Conservation (phyloP, 1,140 invertebrate genomes). For the Doryteuthis pealeii region DNA sequence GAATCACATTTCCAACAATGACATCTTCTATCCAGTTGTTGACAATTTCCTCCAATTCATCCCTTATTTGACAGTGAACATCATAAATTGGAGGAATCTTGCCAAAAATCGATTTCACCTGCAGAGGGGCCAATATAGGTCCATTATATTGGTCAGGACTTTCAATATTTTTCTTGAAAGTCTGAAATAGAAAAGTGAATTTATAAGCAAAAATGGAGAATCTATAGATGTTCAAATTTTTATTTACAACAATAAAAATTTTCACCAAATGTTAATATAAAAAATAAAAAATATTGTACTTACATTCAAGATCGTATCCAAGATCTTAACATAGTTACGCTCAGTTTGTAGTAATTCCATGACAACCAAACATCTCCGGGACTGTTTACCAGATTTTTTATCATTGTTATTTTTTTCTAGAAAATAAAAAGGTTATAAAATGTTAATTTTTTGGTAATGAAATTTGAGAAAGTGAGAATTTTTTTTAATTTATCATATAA, state of each 20-base stretch:
- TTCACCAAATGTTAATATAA: not conserved
- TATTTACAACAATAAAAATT: not conserved
- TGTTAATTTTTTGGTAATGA: not conserved
- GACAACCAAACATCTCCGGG: constrained; percentile 83
- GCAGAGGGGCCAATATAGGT: constrained; percentile 82
- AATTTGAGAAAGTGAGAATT: not conserved
- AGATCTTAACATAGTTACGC: constrained; percentile 92
- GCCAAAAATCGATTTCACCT: constrained; percentile 94
- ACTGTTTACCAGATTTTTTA: constrained; percentile 61
- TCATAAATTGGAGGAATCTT: constrained; percentile 93
- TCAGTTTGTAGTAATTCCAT: constrained; percentile 94
- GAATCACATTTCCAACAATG: constrained; percentile 83
- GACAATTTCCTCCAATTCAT: constrained; percentile 72
- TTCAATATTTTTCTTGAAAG: constrained; percentile 92
- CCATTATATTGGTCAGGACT: constrained; percentile 75
- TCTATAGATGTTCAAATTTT: not conserved
- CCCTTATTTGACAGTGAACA: constrained; percentile 82
- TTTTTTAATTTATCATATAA: not conserved
- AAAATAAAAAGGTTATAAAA: not conserved
- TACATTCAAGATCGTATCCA: constrained; percentile 88
- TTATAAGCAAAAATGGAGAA: constrained; percentile 13
- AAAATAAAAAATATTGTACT: constrained; percentile 23
- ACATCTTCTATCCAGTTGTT: constrained; percentile 78
- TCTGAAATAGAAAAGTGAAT: constrained; percentile 64
- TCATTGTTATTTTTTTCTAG: constrained; percentile 20